Percentiles rank a stretch among this genome's conserved stretches.
These are phyloP conservation scores for Ferrisia virgata DNA, from an alignment of 2,888 invertebrate genomes.

Conservation along the genomic window DNA sequence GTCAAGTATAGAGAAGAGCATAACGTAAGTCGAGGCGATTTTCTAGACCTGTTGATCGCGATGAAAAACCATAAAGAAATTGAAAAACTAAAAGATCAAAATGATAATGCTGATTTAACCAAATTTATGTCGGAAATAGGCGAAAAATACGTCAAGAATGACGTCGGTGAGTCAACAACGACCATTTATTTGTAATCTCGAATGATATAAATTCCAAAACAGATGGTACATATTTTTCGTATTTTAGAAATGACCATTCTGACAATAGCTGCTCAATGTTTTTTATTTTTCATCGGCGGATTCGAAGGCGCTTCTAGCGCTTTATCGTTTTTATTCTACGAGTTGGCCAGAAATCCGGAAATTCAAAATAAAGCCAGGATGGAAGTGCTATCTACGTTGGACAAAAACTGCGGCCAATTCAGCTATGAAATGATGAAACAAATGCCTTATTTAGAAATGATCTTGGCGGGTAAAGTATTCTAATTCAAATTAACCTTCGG, in stretches of 20 bases:
- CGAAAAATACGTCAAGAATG: background rate
- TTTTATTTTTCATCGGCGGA: conserved; percentile 39
- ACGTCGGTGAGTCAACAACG: background rate
- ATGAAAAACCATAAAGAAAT: conserved; percentile 31
- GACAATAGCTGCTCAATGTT: conserved; percentile 52
- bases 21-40: background rate
- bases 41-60: background rate
- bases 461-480: background rate
- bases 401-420: conserved; percentile 53
- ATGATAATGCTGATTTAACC: background rate
- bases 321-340: conserved; percentile 59
- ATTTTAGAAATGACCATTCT: conserved; percentile 56
- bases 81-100: background rate
- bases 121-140: background rate
- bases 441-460: conserved; percentile 58
- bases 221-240: background rate
- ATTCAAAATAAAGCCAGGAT: conserved; percentile 56
- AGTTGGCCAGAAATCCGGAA: conserved; percentile 57
- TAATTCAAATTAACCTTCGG: conserved; percentile 52
- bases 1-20: background rate
- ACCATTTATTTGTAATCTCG: no score
- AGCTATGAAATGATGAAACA: conserved; percentile 57
- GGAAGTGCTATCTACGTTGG: conserved; percentile 56
- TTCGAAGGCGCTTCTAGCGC: conserved; percentile 60
- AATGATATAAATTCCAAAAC: no score